Percentiles rank a stretch among this genome's conserved stretches.
Conservation (phyloP, 2,113 vertebrate species). For the Litocranius walleri region DNA sequence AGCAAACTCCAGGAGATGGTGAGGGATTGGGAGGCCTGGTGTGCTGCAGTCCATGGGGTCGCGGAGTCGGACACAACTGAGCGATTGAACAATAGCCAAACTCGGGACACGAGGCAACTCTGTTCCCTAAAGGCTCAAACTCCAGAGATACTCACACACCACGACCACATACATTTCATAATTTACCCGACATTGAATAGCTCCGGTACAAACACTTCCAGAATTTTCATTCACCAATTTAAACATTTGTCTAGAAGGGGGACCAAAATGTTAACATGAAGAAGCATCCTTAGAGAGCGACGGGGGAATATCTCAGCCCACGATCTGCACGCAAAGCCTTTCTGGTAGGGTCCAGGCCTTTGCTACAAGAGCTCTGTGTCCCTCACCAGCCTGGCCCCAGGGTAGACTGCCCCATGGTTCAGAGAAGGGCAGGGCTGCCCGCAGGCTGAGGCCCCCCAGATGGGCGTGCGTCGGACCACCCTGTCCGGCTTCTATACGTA, state of each 20-base stretch:
- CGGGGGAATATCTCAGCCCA: background rate
- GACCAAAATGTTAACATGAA: background rate
- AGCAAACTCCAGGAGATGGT: background rate
- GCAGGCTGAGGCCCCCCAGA: background rate
- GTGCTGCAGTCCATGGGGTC: background rate
- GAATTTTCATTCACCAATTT: background rate
- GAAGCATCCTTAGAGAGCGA: background rate
- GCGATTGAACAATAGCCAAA: background rate
- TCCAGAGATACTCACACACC: background rate
- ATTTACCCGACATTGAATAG: rapidly evolving
- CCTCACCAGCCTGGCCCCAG: background rate
- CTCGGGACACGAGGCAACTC: background rate
- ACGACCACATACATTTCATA: background rate
- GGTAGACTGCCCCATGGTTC: rapidly evolving
- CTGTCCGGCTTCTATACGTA: background rate
- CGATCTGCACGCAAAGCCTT: rapidly evolving
- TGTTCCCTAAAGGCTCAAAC: rapidly evolving
- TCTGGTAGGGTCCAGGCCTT: rapidly evolving
- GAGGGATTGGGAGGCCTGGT: background rate
- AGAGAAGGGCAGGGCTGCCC: background rate
- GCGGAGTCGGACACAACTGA: rapidly evolving
- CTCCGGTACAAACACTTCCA: rapidly evolving
- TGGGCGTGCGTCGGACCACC: background rate
- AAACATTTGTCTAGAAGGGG: background rate
- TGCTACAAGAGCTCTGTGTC: rapidly evolving